Evolutionary conservation across 2,113 vertebrate species (phyloP).

Genomic region (Regulus satrapa): DNA sequence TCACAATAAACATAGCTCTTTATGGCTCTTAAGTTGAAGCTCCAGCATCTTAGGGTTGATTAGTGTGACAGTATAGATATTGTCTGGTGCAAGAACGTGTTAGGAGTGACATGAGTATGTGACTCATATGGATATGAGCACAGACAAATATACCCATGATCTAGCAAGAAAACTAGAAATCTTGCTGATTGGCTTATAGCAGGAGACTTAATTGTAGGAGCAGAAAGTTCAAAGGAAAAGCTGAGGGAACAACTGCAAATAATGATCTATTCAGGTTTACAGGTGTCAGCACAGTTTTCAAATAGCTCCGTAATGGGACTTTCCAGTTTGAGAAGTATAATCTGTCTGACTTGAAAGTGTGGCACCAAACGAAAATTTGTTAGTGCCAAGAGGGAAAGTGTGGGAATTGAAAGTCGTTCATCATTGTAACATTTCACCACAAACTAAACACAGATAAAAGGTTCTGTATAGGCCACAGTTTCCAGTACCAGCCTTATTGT

Average conservation of each 20-base stretch:
- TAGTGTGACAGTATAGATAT: neutral
- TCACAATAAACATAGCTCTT: neutral
- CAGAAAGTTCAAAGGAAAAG: neutral
- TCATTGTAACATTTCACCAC: slow-evolving; percentile 19
- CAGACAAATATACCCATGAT: neutral
- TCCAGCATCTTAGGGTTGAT: neutral
- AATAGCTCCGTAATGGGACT: neutral
- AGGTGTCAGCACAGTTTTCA: slow-evolving; percentile 30
- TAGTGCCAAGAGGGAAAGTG: slow-evolving; percentile 11
- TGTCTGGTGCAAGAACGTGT: neutral
- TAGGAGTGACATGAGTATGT: neutral
- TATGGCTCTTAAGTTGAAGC: neutral
- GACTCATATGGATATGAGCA: neutral
- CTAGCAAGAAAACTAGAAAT: neutral
- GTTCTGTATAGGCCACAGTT: neutral
- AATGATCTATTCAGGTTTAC: slow-evolving; percentile 13
- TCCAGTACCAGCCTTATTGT: neutral
- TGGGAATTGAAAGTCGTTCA: slow-evolving; percentile 54
- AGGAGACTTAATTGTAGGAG: neutral
- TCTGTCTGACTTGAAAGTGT: neutral
- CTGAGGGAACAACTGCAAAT: slow-evolving; percentile 1
- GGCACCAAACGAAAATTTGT: slow-evolving; percentile 41
- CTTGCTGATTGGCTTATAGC: neutral
- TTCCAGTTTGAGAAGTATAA: neutral
- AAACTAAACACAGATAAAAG: slow-evolving; percentile 40